Base-by-base conservation (phyloP, 64 coral and sea anemone species). In the Montipora capricornis region DNA sequence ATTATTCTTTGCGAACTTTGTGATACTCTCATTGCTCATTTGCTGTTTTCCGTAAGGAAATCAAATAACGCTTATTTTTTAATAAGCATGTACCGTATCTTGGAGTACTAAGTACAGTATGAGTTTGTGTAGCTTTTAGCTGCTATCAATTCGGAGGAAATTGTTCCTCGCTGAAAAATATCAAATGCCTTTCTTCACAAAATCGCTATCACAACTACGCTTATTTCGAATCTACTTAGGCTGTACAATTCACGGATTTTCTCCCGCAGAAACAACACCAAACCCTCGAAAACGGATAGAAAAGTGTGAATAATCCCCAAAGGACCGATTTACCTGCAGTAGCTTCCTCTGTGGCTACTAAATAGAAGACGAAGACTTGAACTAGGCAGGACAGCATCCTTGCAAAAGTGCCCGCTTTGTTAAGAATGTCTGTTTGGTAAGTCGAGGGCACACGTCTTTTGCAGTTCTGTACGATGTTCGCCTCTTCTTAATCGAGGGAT, bases 211-310 rank as follows among this genome's bases (percentile, higher is more conserved):
- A 76, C 74, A 44, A 46, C 74, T 76, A 10, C 5, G 37, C 74
- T 14, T 5, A 66, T 66, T 82, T 3, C 44, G 26, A 8, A 45
- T 73, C 47, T 71, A 86, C 47, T 86, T 8, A 20, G 48, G 64
- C 66, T 73, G 10, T 71, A 73, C 6, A 86, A 73, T 71, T 73
- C 82, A 73, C 82, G 22, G 82, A 48, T 49, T 71, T 49, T 71
- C 64, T 64, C 82, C 66, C 45, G 15, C 68, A 4, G 45, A 44
- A 73, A 70, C 62, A 70, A 86, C 44, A 86, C 82, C 66, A 86
- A 86, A 70, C 46, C 64, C 82, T 86, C 71, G 81, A 86, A 86
- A 86, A 86, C 82, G 82, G 82, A 86, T 86, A 24, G 64, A 86
- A 50, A 86, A 50, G 82, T 86, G 82, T 86, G 66, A 86, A 86